Evolutionary conservation across 2,797 vertebrate species (phyloP).

Genomic region (Cirrhinus mrigala): DNA sequence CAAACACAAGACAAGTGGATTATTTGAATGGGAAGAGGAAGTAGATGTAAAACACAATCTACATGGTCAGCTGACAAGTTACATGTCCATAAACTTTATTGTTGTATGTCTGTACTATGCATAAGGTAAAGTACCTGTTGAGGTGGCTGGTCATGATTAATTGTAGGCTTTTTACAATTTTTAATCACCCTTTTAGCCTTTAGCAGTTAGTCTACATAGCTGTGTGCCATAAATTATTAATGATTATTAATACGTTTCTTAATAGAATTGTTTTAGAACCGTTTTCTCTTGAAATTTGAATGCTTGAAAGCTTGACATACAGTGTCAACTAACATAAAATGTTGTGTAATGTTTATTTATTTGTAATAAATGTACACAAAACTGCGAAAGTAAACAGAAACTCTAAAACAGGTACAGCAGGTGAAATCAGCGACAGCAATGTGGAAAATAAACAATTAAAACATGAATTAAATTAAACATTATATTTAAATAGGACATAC

Average conservation of each 20-base stretch:
- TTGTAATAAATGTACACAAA: not conserved
- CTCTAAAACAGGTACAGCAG: not conserved
- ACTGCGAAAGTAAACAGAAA: not conserved
- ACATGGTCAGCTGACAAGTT: not conserved
- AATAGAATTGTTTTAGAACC: not conserved
- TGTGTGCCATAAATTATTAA: not conserved
- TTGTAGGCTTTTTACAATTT: not conserved
- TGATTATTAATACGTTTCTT: too few relatives aligned
- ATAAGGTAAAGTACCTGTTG: not conserved
- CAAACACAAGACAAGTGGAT: not conserved
- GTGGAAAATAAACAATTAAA: not conserved
- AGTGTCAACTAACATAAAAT: not conserved
- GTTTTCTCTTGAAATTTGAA: not conserved
- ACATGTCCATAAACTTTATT: not conserved
- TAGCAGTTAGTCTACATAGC: not conserved
- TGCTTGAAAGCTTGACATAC: not conserved
- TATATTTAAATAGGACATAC: not conserved
- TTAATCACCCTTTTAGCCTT: not conserved
- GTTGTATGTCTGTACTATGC: not conserved
- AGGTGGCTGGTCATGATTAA: not conserved
- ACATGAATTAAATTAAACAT: not conserved
- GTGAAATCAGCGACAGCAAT: not conserved
- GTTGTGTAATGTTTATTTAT: not conserved
- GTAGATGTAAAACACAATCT: too few relatives aligned
- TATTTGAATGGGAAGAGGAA: not conserved